phyloP scores from a whole-genome alignment of 2,113 vertebrate species.

The Hemiscyllium ocellatum region DNA sequence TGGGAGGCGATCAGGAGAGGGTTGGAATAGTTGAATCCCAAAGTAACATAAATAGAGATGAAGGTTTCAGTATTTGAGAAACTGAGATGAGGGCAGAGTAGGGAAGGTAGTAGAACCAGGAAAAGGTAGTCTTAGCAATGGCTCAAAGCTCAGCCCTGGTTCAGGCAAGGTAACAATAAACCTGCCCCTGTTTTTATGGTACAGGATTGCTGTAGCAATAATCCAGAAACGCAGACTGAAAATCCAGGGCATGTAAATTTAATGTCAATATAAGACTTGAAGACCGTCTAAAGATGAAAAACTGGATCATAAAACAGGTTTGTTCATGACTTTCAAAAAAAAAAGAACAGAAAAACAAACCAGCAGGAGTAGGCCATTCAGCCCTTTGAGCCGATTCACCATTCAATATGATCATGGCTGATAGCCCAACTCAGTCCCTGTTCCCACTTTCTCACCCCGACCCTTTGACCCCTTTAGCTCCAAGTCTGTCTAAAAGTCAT shows the following conservation, averaged over 20 bases:
- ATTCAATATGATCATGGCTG: too few relatives aligned
- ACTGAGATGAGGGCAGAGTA: not conserved
- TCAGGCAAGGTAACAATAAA: not conserved
- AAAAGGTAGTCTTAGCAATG: not conserved
- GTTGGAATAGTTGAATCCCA: too few relatives aligned
- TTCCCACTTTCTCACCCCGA: too few relatives aligned
- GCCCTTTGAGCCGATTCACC: too few relatives aligned
- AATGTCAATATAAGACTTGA: not conserved
- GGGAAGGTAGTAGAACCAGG: not conserved
- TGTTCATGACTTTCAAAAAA: not conserved
- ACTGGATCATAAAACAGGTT: not conserved
- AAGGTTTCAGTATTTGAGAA: not conserved
- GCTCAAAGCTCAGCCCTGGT: not conserved
- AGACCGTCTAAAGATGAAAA: not conserved
- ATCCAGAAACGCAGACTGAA: not conserved
- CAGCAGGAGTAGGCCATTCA: too few relatives aligned
- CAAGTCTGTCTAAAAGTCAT: too few relatives aligned
- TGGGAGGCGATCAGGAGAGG: too few relatives aligned
- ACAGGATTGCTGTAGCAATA: not conserved
- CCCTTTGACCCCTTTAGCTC: too few relatives aligned
- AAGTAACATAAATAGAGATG: not conserved
- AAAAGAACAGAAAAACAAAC: not conserved
- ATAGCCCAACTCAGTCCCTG: too few relatives aligned
- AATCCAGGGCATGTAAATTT: not conserved
- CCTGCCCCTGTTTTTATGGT: not conserved